Base-by-base conservation (phyloP, 2,797 vertebrate genomes). In the Hoplostethus atlanticus region DNA sequence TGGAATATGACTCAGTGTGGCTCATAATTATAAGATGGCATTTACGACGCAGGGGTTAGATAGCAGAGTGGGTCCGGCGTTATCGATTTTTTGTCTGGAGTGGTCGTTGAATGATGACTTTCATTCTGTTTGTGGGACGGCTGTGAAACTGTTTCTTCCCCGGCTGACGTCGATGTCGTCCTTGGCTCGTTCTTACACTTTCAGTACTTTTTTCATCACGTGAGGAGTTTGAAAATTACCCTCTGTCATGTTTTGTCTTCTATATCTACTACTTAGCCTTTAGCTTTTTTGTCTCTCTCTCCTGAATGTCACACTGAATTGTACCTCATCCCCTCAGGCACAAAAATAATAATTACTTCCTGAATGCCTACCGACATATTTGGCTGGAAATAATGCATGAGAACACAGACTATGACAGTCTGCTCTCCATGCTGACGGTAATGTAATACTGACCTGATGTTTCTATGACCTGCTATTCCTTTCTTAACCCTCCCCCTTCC, bases 271-370 rank as follows among this genome's bases (percentile, higher is more conserved):
- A 17, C 75, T 87, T 71, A 83, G 71, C 78, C 52, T 28, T 6
- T 64, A 55, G 25, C 28, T 42, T 46, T 68, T 73, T 87, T 38
- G 2, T 28, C 86, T 86, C 86, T 86, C 74, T 89, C 59, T 81
- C 62, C 67, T 87, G 60, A 85, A 56, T 88, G 70, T 92, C 83
- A 86, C 80, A 58, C 56, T 88, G 44, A 87, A 92, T 90, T 96
- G 91, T 96, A 93, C 89, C 76, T 84, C 82, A 93, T 96, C 95
- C 94, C 95, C 94, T 95, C 93, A 98, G 98, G 97, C 96, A 99
- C 96, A 97, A 93, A 98, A 98, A 95, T 97, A 98, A 96, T 94
- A 97, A 96, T 98, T 97, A 97, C 97, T 97, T 97, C 97, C 96
- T 98, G 97, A 98, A 93, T 94, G 93, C 96, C 96, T 98, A 97